Evolutionary conservation across 2,888 invertebrate genomes (phyloP), one percentile per base, ranked within the genome.

Genomic region (Hydrotaea cyrtoneurina): DNA sequence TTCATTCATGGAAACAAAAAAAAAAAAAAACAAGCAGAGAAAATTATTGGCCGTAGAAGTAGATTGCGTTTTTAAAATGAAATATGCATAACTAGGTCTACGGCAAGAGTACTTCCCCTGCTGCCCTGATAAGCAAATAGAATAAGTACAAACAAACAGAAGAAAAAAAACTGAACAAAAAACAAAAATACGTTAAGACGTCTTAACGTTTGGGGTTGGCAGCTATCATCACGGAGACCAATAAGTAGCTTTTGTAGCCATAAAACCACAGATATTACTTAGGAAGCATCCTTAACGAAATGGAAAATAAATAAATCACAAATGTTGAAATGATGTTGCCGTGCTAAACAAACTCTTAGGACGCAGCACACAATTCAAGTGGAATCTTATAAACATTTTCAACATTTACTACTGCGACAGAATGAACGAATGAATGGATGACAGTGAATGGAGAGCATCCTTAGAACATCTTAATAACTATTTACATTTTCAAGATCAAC

Each of bases 221-320:
- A 59, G 74, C 71, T 73, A 46, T 53, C 31, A 43, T 26, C 64
- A 50, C 43, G 31, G 66, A 39, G 8, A 78, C 78, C 66, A 66
- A 62, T 64, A 78, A 84, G 79, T 74, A 74, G 79, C 79, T 79
- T 76, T 66, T 72, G 69, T 66, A 76, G 79, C 66, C 71, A 81
- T 59, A 78, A 81, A 73, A 76, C 81, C 82, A 77, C 76, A 85
- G 79, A 82, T 78, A 85, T 79, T 85, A 82, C 85, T 85, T 82
- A n/a, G 53, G 36, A 73, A 76, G 78, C 69, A 72, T 81, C 71
- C 79, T 79, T 53, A 79, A 77, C 36, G 66, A 82, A 85, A 85
- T 85, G 79, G 69, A 82, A 85, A 85, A 85, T 85, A 85, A 82
- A 85, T 82, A 82, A 74, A 83, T 66, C 66, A 66, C 66, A 66